Base-by-base conservation (phyloP, 2,888 invertebrate genomes). In the Trimorus sp. region DNA sequence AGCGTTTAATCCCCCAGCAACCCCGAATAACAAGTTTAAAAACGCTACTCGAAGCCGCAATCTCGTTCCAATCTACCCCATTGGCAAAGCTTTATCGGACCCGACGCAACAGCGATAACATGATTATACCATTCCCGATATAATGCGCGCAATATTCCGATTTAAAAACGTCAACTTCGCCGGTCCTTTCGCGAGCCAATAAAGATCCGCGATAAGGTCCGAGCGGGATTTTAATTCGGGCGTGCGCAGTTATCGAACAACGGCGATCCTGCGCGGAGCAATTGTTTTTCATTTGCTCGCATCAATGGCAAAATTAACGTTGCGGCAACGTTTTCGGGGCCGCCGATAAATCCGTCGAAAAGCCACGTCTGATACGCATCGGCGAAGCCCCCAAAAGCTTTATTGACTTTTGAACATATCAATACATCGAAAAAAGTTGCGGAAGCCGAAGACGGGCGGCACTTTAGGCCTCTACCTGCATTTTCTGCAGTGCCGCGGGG, bases 341-440 rank as follows among this genome's bases (percentile, higher is more conserved):
- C 53, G 53, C 63, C 65, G 49, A 56, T 63, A 65, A 78, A 71
- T 71, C 60, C 26, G 65, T 51, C 65, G 56, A 70, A 78, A 26
- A 59, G 15, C 26, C 4, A 3, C 51, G 37, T 65, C 70, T 78
- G 70, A 78, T 78, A 58, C 59, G 59, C 45, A 78, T 65, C 70
- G 49, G 38, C 38, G 49, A 63, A 59, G 38, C 69, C 37, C 16
- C 14, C n/a, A 70, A 69, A n/a, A 68, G 77, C 70, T 58, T 78
- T 71, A 78, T 78, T 78, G 71, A 78, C 78, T 71, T 78, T 48
- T 66, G 49, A 78, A 78, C 54, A 71, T 48, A 70, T 78, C 70
- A 65, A 78, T 71, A 71, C 71, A 71, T 66, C 40, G 54, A 66
- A 77, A 65, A 70, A 78, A 78, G 71, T 71, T 63, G n/a, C 12